Evolutionary conservation across 2,888 invertebrate genomes (phyloP).

Genomic region (Chromoteleia sp.): DNA sequence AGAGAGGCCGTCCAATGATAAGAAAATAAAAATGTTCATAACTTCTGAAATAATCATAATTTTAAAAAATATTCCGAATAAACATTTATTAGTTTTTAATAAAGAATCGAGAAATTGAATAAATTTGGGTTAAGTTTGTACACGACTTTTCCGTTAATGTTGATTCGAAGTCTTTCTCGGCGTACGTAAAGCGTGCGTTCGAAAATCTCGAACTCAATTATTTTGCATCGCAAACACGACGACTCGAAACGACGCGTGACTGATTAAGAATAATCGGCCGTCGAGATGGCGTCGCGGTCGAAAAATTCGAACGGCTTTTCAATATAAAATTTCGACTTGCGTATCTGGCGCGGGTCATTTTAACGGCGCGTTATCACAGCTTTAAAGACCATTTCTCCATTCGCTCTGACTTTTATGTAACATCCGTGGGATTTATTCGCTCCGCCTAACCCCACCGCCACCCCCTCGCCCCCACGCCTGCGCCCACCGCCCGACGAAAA

Average conservation of each 20-base stretch:
- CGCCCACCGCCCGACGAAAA: slow-evolving; percentile 49
- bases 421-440: slow-evolving; percentile 70
- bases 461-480: not conserved
- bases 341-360: slow-evolving; percentile 68
- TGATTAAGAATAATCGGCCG: slow-evolving; percentile 18
- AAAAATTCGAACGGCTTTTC: slow-evolving; percentile 44
- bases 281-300: slow-evolving; percentile 39
- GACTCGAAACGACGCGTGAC: slow-evolving; percentile 9
- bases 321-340: slow-evolving; percentile 44
- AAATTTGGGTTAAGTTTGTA: too few relatives aligned
- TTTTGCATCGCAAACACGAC: not conserved
- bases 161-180: too few relatives aligned
- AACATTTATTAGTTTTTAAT: too few relatives aligned
- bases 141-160: too few relatives aligned
- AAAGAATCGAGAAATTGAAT: too few relatives aligned
- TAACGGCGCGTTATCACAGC: slow-evolving; percentile 71
- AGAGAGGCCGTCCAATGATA: too few relatives aligned
- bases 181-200: too few relatives aligned
- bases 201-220: not conserved
- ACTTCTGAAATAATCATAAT: too few relatives aligned
- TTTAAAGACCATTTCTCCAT: slow-evolving; percentile 72
- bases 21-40: too few relatives aligned
- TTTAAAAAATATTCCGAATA: too few relatives aligned
- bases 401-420: slow-evolving; percentile 71
- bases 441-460: slow-evolving; percentile 5